phyloP scores from a whole-genome alignment of 2,797 vertebrate species.

The Remorina albescens region DNA sequence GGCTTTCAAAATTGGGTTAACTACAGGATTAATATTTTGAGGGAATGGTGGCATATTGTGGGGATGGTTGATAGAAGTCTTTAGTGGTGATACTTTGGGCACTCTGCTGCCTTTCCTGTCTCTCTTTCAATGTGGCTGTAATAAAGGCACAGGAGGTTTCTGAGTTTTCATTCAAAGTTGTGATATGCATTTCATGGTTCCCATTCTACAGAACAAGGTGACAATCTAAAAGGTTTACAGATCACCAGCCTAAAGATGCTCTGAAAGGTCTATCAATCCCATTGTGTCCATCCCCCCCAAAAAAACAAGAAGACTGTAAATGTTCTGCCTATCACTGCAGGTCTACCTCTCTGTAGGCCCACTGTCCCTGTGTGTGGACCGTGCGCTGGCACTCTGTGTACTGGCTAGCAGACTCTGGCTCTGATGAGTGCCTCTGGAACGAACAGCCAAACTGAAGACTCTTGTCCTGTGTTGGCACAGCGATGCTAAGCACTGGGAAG shows the following conservation, averaged over 20 bases:
- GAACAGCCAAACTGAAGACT: slow-evolving; percentile 96
- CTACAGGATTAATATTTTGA: background rate
- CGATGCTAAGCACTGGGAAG: slow-evolving; percentile 86
- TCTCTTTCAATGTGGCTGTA: too few species aligned
- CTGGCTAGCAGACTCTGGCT: slow-evolving; percentile 93
- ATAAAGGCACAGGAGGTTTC: too few species aligned
- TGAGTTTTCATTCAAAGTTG: too few species aligned
- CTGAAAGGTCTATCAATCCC: background rate
- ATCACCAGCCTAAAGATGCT: background rate
- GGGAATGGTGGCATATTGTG: background rate
- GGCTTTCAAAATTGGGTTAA: background rate
- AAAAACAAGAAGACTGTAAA: too few species aligned
- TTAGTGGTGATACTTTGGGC: too few species aligned
- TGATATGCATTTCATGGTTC: background rate
- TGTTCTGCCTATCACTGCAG: background rate
- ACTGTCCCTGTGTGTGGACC: slow-evolving; percentile 98
- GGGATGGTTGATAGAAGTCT: background rate
- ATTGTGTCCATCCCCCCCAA: too few species aligned
- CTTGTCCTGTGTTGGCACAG: slow-evolving; percentile 95
- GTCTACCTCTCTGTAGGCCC: slow-evolving; percentile 93
- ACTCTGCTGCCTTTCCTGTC: too few species aligned
- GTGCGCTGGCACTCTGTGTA: slow-evolving; percentile 97
- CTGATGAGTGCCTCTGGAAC: slow-evolving; percentile 96
- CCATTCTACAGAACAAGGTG: background rate
- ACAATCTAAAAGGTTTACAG: background rate